These are phyloP conservation scores for Synanthedon formicaeformis DNA, from an alignment of 2,888 invertebrate species.

Conservation along the genomic window DNA sequence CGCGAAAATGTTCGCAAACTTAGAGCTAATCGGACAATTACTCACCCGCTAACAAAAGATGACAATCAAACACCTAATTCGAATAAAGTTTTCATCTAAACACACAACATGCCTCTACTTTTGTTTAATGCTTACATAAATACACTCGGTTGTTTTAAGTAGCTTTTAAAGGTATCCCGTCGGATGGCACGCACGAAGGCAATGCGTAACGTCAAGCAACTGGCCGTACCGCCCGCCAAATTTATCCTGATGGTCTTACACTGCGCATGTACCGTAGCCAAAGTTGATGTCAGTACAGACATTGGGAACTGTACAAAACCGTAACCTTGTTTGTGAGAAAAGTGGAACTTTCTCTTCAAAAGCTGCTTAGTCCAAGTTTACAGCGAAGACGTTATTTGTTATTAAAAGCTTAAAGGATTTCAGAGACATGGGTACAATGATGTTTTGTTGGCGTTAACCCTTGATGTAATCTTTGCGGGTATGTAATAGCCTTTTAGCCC, in stretches of 20 bases:
- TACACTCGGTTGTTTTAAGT: constrained; percentile 41
- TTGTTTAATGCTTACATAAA: constrained; percentile 58
- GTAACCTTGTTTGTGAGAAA: not conserved
- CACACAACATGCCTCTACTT: constrained; percentile 59
- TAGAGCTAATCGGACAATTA: constrained; percentile 15
- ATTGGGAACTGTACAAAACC: not conserved
- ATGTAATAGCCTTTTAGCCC: too few species aligned
- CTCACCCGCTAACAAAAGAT: constrained; percentile 46
- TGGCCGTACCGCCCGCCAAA: constrained; percentile 21
- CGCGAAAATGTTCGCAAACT: not conserved
- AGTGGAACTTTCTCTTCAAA: not conserved
- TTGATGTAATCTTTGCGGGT: too few species aligned
- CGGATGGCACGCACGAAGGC: constrained; percentile 27
- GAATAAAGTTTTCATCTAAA: constrained; percentile 42
- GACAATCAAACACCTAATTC: constrained; percentile 44
- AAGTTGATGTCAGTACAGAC: constrained; percentile 16
- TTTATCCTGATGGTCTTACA: constrained; percentile 23
- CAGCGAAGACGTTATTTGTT: constrained; percentile 1
- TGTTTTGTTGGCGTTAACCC: too few species aligned
- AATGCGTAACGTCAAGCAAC: constrained; percentile 36
- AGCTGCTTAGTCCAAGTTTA: not conserved
- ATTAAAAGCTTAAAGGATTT: constrained; percentile 1
- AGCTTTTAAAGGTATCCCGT: constrained; percentile 25
- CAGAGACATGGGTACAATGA: not conserved
- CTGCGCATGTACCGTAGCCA: constrained; percentile 29